Conservation (phyloP, 2,113 vertebrate species). For the Propithecus coquereli region DNA sequence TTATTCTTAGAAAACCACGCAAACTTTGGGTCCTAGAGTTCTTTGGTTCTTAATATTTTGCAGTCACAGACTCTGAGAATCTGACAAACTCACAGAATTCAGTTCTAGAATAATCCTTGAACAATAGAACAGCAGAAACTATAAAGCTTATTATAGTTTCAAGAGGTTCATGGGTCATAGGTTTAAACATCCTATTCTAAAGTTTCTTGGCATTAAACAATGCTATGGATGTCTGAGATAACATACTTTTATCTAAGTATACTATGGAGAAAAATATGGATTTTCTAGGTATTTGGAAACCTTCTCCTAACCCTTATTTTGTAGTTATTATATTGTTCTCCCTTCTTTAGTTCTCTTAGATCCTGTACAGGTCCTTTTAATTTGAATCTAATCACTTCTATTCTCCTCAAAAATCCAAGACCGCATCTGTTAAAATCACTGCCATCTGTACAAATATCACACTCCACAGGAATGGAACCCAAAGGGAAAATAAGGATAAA, state of each 20-base stretch:
- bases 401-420: neutral
- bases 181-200: neutral
- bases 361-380: neutral
- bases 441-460: neutral
- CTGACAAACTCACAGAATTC: neutral
- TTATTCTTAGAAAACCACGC: neutral
- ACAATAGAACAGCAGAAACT: neutral
- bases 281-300: neutral
- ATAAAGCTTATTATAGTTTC: neutral
- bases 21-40: neutral
- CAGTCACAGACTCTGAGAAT: neutral
- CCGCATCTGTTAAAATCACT: neutral
- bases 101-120: neutral
- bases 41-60: neutral
- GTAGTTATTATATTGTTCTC: neutral
- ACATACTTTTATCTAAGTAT: neutral
- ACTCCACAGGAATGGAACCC: neutral
- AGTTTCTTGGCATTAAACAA: neutral
- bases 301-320: neutral
- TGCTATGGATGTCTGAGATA: neutral
- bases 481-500: neutral
- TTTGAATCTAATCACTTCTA: neutral
- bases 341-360: neutral
- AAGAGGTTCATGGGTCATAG: neutral
- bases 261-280: neutral